Evolutionary conservation across 2,888 invertebrate species (phyloP), one percentile per base, ranked within the genome.

Genomic region (Crioceris asparagi): DNA sequence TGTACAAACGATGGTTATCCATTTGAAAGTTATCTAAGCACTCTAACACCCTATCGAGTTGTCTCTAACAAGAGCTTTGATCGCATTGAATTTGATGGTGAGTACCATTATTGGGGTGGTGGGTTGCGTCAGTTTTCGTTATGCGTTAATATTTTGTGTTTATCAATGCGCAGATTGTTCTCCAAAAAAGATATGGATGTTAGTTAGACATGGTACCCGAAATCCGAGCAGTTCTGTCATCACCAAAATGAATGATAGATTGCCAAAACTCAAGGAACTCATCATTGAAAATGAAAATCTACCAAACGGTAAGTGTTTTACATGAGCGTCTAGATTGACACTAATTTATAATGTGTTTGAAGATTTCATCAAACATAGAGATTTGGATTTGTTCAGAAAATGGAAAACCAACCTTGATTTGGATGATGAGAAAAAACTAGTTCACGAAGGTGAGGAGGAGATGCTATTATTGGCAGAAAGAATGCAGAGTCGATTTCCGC

Each of bases 171-270:
- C 32, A 59, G 60, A 56, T 25, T 61, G 61, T 43, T 38, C 37
- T 12, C 50, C 61, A 12, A 46, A 38, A 17, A 80, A 81, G 60
- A 74, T 83, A 41, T 87, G 86, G 86, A 71, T 82, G 62, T 52
- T 84, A 14, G 61, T 80, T 25, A 71, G 87, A 4, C 87, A 87
- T 64, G 87, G 86, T 3, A 80, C 83, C n/a, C 71, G 86, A 45
- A 70, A 77, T 59, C 84, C 85, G 1, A 72, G 74, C 47, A 59
- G 61, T 35, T 68, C 72, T 41, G 67, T 75, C 27, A 74, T 82
- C 37, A 43, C 58, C 6, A 58, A 57, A 17, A 74, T 79, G 60
- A 68, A 66, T 26, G 61, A 63, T 2, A 60, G 67, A 32, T 61
- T 85, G 7, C 67, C 68, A 18, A 54, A 65, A 27, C 57, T 81